Conservation (phyloP, 1,140 invertebrate species). For the Pseudomyrmex cubaensis region DNA sequence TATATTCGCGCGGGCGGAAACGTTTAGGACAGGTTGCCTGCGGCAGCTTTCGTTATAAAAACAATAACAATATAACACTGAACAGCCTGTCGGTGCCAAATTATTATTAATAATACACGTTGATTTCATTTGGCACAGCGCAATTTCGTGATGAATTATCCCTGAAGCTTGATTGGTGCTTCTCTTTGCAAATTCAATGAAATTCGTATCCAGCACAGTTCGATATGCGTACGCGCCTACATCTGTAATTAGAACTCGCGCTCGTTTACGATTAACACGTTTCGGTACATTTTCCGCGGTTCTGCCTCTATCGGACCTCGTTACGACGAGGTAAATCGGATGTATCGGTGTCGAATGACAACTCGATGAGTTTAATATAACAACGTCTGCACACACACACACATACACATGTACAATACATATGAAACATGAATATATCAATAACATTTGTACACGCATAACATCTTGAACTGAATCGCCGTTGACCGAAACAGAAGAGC, state of each 20-base stretch:
- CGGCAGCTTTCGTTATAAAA: too few relatives aligned
- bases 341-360: neutral
- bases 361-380: too few relatives aligned
- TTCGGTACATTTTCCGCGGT: neutral
- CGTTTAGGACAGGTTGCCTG: too few relatives aligned
- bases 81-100: constrained; percentile 2
- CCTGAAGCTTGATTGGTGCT: neutral
- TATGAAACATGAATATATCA: too few relatives aligned
- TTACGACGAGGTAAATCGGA: neutral
- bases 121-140: neutral
- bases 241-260: constrained; percentile 20
- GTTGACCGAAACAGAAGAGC: constrained; percentile 2
- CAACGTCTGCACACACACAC: too few relatives aligned
- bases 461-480: neutral
- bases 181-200: neutral
- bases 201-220: neutral
- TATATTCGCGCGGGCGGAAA: too few relatives aligned
- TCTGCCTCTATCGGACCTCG: neutral
- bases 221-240: neutral
- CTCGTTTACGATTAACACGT: neutral
- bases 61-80: constrained; percentile 6
- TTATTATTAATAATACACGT: constrained; percentile 9
- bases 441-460: too few relatives aligned
- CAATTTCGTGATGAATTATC: constrained; percentile 44
- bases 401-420: too few relatives aligned